A percentile compares a stretch with the other conserved stretches of the same genome.
phyloP scores from a whole-genome alignment of 2,888 invertebrate species.

The Mythimna impura region DNA sequence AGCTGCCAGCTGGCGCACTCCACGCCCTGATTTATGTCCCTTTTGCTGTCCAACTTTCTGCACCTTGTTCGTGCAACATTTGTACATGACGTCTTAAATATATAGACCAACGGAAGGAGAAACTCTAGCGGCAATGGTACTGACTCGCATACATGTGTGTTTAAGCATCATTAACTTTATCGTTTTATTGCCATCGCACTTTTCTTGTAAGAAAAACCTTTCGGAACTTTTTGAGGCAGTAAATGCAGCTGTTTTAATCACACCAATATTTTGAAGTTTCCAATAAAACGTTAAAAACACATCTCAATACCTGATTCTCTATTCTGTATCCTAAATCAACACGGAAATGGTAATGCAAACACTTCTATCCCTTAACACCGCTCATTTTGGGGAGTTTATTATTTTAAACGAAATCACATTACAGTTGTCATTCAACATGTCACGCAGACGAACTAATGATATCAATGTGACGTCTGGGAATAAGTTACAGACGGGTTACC shows the following conservation, averaged over 20 bases:
- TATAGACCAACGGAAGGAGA: conserved; percentile 75
- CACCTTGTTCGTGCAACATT: conserved; percentile 87
- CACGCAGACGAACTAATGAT: conserved; percentile 68
- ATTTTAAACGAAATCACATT: conserved; percentile 52
- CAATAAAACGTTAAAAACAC: conserved; percentile 18
- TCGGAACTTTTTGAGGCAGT: not conserved
- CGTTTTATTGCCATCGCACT: conserved; percentile 38
- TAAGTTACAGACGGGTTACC: conserved; percentile 70
- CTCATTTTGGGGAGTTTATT: conserved; percentile 18
- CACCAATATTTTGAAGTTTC: conserved; percentile 11
- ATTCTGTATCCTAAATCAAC: conserved; percentile 8
- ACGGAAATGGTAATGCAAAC: conserved; percentile 23
- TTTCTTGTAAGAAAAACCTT: conserved; percentile 14
- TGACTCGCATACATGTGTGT: conserved; percentile 54
- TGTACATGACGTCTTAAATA: conserved; percentile 87
- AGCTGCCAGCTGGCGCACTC: conserved; percentile 81
- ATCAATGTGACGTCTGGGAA: conserved; percentile 74
- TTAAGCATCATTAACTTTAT: conserved; percentile 55
- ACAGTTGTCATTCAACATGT: conserved; percentile 53
- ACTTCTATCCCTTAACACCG: conserved; percentile 7
- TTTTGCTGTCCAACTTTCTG: conserved; percentile 86
- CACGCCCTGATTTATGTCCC: conserved; percentile 85
- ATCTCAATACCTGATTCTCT: conserved; percentile 7
- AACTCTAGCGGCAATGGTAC: conserved; percentile 63
- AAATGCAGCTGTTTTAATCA: conserved; percentile 20